phyloP scores from a whole-genome alignment of 2,888 invertebrate species.

The Napeogenes inachia region DNA sequence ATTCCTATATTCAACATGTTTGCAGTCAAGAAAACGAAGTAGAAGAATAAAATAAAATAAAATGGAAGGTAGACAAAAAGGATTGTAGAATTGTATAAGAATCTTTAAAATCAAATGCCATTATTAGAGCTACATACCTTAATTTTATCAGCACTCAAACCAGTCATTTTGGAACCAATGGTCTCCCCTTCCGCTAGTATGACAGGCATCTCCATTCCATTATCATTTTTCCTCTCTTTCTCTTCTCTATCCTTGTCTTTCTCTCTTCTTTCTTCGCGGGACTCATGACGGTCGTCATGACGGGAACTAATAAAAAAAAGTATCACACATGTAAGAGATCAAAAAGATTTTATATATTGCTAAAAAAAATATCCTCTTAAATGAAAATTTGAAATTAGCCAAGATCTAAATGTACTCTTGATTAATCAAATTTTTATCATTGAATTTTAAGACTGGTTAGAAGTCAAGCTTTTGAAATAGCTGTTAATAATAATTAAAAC shows the following conservation, averaged over 20 bases:
- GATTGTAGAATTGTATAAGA: too few species aligned
- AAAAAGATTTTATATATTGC: neutral
- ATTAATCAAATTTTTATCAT: too few species aligned
- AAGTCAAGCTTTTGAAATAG: too few species aligned
- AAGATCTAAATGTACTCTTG: too few species aligned
- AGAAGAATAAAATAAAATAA: too few species aligned
- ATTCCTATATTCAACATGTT: too few species aligned
- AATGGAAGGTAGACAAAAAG: too few species aligned
- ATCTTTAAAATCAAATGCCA: neutral
- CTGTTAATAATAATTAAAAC: too few species aligned
- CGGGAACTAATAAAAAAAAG: constrained; percentile 30
- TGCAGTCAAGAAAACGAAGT: too few species aligned
- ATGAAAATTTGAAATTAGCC: too few species aligned
- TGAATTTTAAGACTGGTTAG: too few species aligned
- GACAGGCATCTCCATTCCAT: constrained; percentile 47
- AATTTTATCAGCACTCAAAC: constrained; percentile 69
- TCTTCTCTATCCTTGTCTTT: constrained; percentile 32
- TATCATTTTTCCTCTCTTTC: constrained; percentile 48
- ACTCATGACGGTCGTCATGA: constrained; percentile 34
- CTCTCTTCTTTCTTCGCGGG: constrained; percentile 35
- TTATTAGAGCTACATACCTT: constrained; percentile 45
- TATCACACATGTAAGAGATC: neutral
- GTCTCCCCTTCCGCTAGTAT: constrained; percentile 47
- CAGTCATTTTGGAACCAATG: constrained; percentile 63
- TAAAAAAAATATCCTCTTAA: too few species aligned